Conservation (phyloP, 2,888 invertebrate genomes). For the Nephrotoma guestfalica region DNA sequence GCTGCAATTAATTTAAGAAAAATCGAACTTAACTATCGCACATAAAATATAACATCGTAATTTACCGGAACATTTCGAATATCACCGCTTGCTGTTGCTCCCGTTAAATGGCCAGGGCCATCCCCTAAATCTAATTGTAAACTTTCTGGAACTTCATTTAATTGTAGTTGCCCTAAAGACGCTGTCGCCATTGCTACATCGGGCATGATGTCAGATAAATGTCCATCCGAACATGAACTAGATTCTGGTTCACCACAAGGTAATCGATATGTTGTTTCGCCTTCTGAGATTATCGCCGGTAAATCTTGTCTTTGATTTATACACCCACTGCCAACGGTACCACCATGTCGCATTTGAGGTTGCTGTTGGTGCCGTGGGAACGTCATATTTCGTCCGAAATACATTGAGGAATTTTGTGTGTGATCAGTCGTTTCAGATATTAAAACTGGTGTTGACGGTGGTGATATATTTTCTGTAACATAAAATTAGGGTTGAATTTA, state of each 20-base stretch:
- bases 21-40: neutral
- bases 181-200: slow-evolving; percentile 87
- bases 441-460: slow-evolving; percentile 29
- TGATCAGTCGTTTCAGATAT: slow-evolving; percentile 23
- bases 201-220: slow-evolving; percentile 71
- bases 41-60: neutral
- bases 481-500: neutral
- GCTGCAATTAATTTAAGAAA: slow-evolving; percentile 16
- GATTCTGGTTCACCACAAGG: slow-evolving; percentile 32
- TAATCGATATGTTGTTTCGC: slow-evolving; percentile 30
- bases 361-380: slow-evolving; percentile 38
- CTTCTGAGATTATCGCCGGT: slow-evolving; percentile 49
- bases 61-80: slow-evolving; percentile 28
- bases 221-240: slow-evolving; percentile 50
- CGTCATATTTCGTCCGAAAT: slow-evolving; percentile 46
- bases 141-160: slow-evolving; percentile 32
- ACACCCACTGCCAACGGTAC: slow-evolving; percentile 16
- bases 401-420: slow-evolving; percentile 28
- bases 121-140: slow-evolving; percentile 78
- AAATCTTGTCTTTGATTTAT: slow-evolving; percentile 32
- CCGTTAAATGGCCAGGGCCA: slow-evolving; percentile 50
- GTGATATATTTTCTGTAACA: slow-evolving; percentile 7
- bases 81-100: slow-evolving; percentile 24
- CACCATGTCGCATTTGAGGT: slow-evolving; percentile 13
- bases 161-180: slow-evolving; percentile 51